These are phyloP conservation scores for Cherax destructor DNA, from an alignment of 1,140 invertebrate species.

Conservation along the genomic window DNA sequence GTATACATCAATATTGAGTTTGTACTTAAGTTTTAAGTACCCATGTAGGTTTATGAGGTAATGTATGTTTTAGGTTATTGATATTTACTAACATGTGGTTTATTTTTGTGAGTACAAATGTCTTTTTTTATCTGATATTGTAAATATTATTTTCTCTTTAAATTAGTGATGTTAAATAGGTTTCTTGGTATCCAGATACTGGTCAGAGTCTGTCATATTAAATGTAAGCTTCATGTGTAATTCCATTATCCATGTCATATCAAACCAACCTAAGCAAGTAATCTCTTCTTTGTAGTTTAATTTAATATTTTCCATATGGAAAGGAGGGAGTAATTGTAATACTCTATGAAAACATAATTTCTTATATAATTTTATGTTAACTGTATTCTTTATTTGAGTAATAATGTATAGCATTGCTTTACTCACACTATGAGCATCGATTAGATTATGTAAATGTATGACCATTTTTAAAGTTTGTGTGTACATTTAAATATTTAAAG, in stretches of 20 bases:
- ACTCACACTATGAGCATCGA: not conserved
- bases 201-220: slow-evolving; percentile 39
- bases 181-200: slow-evolving; percentile 33
- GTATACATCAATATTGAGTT: not conserved
- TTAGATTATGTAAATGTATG: not conserved
- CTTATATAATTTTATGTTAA: not conserved
- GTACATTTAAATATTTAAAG: not conserved
- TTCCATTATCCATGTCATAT: slow-evolving; percentile 13
- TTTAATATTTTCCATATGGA: not conserved
- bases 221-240: slow-evolving; percentile 45
- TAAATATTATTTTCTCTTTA: slow-evolving; percentile 49
- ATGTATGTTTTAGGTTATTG: not conserved
- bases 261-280: not conserved
- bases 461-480: not conserved
- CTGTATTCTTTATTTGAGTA: not conserved
- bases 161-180: slow-evolving; percentile 24
- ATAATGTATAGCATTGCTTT: not conserved
- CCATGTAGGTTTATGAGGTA: not conserved
- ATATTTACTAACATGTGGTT: slow-evolving; percentile 42
- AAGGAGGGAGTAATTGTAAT: not conserved
- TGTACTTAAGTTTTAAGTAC: not conserved
- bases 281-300: slow-evolving; percentile 1
- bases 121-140: slow-evolving; percentile 39
- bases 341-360: not conserved
- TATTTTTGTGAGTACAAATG: slow-evolving; percentile 65